Evolutionary conservation across 2,113 vertebrate genomes (phyloP), one percentile per base, ranked within the genome.

Genomic region (Pipra filicauda): DNA sequence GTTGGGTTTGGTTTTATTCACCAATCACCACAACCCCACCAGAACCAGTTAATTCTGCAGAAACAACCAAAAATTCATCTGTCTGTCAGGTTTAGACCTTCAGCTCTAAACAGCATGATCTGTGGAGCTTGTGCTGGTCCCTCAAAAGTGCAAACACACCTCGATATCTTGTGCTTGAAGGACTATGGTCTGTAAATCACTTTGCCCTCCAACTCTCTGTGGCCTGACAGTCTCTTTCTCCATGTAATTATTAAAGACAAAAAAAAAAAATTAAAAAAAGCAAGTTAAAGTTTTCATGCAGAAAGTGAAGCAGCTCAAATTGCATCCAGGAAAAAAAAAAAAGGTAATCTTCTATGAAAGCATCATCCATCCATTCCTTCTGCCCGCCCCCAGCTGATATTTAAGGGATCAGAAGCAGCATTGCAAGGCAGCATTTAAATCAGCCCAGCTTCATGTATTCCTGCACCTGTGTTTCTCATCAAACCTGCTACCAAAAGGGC

Each of bases 401-500:
- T 91, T 92, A 82, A 85, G 86, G 95, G 91, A 93, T 96, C 96
- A 96, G 96, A 80, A 85, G 90, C 91, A 94, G 91, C 59, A 81
- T 22, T 86, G 93, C 77, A 67, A 92, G 95, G 94, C 93, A 94
- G 86, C 75, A 87, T 96, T 96, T 79, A 94, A 97, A 97, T 77
- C 92, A 93, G 93, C 78, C 90, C 5, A 57, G 94, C 84, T 76
- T n/a, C 88, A 11, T 82, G 58, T 90, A 69, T 77, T 86, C 77
- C 89, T 95, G 94, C 97, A 97, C 97, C 97, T 97, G 97, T 97
- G 97, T 97, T 97, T 97, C 96, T 97, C 96, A 97, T 97, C 97
- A 97, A 96, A 97, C 1, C 59, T 95, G 96, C 96, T 97, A 96
- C 97, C 96, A 96, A 96, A 96, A 97, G 91, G 74, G 46, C 89